Evolutionary conservation across 2,888 invertebrate species (phyloP).

Genomic region (Drosophila planitibia): DNA sequence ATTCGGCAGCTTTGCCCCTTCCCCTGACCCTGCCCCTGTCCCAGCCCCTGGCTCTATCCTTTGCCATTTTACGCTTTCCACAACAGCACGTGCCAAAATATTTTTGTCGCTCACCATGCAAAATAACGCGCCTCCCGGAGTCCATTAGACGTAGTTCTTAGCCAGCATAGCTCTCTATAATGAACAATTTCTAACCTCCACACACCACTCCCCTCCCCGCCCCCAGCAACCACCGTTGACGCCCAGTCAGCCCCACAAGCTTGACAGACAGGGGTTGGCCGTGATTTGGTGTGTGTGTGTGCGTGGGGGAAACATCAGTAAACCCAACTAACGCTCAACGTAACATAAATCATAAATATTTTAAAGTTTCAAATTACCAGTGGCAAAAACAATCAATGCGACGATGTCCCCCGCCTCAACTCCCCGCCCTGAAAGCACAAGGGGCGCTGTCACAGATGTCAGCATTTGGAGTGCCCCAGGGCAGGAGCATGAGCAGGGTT

Average conservation of each 20-base stretch:
- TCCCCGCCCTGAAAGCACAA: neutral
- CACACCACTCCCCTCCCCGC: neutral
- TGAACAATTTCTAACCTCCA: conserved; percentile 60
- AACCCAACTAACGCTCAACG: conserved; percentile 57
- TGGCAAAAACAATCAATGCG: conserved; percentile 73
- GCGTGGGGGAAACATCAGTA: neutral
- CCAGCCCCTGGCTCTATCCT: neutral
- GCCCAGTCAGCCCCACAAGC: conserved; percentile 10
- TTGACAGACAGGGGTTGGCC: conserved; percentile 55
- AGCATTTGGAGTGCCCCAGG: conserved; percentile 60
- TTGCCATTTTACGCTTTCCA: conserved; percentile 6
- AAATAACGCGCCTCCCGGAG: conserved; percentile 53
- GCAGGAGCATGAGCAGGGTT: conserved; percentile 7
- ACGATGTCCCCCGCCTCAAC: conserved; percentile 8
- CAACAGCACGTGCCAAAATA: conserved; percentile 76
- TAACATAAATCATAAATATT: conserved; percentile 77
- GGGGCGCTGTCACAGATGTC: conserved; percentile 65
- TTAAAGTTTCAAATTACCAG: conserved; percentile 77
- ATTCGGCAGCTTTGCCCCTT: conserved; percentile 62
- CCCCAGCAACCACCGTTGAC: conserved; percentile 5
- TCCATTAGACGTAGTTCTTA: conserved; percentile 60
- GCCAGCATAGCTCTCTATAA: conserved; percentile 64
- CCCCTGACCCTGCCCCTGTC: neutral
- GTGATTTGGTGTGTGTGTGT: conserved; percentile 35
- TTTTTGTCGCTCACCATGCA: conserved; percentile 67